These are phyloP conservation scores for Morone saxatilis DNA, from an alignment of 2,113 vertebrate genomes.

Conservation along the genomic window DNA sequence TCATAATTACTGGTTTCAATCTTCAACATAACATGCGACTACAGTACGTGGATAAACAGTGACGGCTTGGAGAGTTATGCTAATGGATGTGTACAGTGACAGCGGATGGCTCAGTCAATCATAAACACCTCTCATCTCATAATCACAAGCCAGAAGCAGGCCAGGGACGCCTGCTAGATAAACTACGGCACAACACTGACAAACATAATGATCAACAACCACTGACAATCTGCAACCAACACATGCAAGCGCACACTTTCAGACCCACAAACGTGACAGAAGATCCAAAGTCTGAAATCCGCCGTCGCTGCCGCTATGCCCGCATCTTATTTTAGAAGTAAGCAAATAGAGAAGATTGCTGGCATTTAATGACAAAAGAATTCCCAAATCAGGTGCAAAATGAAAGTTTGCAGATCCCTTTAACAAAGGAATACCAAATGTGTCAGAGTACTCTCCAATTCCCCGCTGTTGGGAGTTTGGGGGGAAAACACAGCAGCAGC, in stretches of 20 bases:
- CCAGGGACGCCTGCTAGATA: conserved; percentile 73
- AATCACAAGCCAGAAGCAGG: conserved; percentile 77
- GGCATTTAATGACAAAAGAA: conserved; percentile 67
- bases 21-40: conserved; percentile 36
- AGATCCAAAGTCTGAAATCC: conserved; percentile 25
- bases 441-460: conserved; percentile 59
- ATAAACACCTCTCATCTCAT: conserved; percentile 78
- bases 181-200: conserved; percentile 58
- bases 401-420: conserved; percentile 65
- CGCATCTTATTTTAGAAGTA: conserved; percentile 48
- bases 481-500: conserved; percentile 62
- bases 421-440: conserved; percentile 69
- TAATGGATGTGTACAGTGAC: conserved; percentile 77
- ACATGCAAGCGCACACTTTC: conserved; percentile 23
- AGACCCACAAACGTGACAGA: conserved; percentile 44
- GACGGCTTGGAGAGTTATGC: conserved; percentile 66
- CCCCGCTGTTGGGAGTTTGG: conserved; percentile 66
- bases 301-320: conserved; percentile 29
- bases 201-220: conserved; percentile 74
- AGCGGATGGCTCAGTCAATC: conserved; percentile 81
- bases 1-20: conserved; percentile 73
- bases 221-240: conserved; percentile 49
- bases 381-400: conserved; percentile 61
- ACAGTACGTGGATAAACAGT: conserved; percentile 47
- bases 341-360: conserved; percentile 55